A percentile compares a stretch with the other conserved stretches of the same genome.
Evolutionary conservation across 2,888 invertebrate species (phyloP).

Genomic region (Anodontia alba): DNA sequence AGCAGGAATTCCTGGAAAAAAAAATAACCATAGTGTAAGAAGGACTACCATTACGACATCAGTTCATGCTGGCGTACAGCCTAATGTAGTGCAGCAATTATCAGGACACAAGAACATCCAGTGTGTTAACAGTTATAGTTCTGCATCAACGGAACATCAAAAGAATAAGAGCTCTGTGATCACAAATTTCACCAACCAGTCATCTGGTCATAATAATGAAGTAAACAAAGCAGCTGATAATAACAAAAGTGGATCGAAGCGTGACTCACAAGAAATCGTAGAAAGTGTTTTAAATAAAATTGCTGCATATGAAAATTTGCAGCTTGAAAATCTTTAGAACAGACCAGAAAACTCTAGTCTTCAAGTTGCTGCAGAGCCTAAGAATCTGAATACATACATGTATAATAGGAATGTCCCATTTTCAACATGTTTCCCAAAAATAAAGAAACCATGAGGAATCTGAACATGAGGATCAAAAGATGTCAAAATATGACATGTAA

Average conservation of each 20-base stretch:
- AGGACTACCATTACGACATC: background rate
- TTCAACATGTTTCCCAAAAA: too few species aligned
- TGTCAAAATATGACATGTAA: too few species aligned
- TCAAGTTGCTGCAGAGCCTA: too few species aligned
- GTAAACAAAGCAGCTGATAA: background rate
- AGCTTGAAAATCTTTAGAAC: too few species aligned
- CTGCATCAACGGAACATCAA: background rate
- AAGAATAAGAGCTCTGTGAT: background rate
- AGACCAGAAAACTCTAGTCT: too few species aligned
- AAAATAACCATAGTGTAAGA: background rate
- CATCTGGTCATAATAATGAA: background rate
- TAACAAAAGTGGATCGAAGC: background rate
- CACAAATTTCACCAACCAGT: background rate
- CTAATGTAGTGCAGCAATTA: background rate
- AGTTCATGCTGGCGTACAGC: background rate
- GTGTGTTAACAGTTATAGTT: background rate
- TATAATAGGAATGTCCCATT: too few species aligned
- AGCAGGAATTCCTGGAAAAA: background rate
- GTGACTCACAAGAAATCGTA: too few species aligned
- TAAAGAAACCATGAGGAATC: too few species aligned
- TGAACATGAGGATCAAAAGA: too few species aligned
- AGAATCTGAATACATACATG: too few species aligned
- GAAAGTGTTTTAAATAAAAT: too few species aligned
- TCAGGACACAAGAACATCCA: background rate
- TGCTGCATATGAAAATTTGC: too few species aligned